phyloP scores from a whole-genome alignment of 2,888 invertebrate genomes.

The Athrips mouffetella region DNA sequence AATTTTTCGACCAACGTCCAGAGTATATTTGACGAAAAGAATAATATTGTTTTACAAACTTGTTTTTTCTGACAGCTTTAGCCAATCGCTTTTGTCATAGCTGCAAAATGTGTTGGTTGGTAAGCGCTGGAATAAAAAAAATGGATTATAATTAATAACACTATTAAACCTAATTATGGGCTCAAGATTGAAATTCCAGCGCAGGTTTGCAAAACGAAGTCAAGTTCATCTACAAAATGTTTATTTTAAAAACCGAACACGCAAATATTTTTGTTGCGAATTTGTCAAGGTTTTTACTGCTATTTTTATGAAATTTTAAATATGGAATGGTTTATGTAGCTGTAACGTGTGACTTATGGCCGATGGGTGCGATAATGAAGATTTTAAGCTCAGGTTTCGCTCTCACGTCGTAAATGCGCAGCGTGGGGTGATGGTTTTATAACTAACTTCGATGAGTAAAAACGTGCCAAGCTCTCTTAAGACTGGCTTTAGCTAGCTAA shows the following conservation, averaged over 20 bases:
- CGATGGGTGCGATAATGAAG: slow-evolving; percentile 58
- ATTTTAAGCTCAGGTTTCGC: slow-evolving; percentile 56
- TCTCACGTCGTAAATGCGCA: slow-evolving; percentile 49
- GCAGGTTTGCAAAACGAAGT: too few species aligned
- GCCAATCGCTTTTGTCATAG: too few species aligned
- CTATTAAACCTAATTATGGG: too few species aligned
- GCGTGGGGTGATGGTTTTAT: slow-evolving; percentile 35
- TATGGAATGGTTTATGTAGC: slow-evolving; percentile 46
- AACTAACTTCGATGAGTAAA: slow-evolving; percentile 10
- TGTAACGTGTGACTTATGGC: slow-evolving; percentile 41
- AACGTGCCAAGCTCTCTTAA: slow-evolving; percentile 11
- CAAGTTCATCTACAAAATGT: background rate
- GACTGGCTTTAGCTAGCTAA: background rate
- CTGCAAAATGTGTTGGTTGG: too few species aligned
- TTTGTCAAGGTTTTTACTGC: slow-evolving; percentile 36
- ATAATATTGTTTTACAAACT: too few species aligned
- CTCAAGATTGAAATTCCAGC: too few species aligned
- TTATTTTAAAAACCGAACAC: background rate
- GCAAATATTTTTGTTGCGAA: slow-evolving; percentile 10
- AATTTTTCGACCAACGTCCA: too few species aligned
- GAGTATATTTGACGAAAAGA: too few species aligned
- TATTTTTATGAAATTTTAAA: slow-evolving; percentile 38
- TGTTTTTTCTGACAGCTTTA: too few species aligned
- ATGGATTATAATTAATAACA: too few species aligned
- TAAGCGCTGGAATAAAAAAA: too few species aligned